These are phyloP conservation scores for Nowickia ferox DNA, from an alignment of 2,888 invertebrate genomes.

Conservation along the genomic window DNA sequence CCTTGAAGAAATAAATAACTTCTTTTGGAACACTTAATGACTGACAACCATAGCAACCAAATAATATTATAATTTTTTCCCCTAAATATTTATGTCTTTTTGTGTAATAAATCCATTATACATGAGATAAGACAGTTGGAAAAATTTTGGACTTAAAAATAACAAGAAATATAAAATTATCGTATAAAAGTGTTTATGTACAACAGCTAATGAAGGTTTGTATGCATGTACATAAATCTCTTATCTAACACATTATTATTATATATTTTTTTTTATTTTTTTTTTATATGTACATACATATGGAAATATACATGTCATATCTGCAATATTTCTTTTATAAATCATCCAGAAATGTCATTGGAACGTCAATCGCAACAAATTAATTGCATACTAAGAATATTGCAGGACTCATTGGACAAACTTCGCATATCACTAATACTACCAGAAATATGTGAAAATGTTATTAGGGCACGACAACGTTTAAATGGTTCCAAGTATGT, in stretches of 20 bases:
- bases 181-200: no score
- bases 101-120: no score
- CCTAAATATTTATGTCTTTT: background rate
- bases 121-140: no score
- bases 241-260: no score
- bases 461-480: conserved; percentile 59
- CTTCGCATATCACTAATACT: conserved; percentile 74
- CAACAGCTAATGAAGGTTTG: background rate
- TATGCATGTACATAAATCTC: no score
- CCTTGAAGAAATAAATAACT: no score
- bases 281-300: background rate
- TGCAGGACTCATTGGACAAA: conserved; percentile 74
- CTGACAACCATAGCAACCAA: conserved; percentile 54
- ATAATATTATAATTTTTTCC: conserved; percentile 5
- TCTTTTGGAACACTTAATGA: background rate
- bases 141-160: no score
- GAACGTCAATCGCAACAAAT: conserved; percentile 74
- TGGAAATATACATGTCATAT: background rate
- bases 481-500: conserved; percentile 68
- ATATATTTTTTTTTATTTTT: no score
- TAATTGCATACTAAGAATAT: conserved; percentile 74
- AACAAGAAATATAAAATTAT: no score
- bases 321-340: background rate
- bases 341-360: conserved; percentile 62
- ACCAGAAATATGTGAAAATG: conserved; percentile 73